A percentile compares a stretch with the other conserved stretches of the same genome.
Conservation (phyloP, 1,140 invertebrate genomes). For the Dysdera silvatica region DNA sequence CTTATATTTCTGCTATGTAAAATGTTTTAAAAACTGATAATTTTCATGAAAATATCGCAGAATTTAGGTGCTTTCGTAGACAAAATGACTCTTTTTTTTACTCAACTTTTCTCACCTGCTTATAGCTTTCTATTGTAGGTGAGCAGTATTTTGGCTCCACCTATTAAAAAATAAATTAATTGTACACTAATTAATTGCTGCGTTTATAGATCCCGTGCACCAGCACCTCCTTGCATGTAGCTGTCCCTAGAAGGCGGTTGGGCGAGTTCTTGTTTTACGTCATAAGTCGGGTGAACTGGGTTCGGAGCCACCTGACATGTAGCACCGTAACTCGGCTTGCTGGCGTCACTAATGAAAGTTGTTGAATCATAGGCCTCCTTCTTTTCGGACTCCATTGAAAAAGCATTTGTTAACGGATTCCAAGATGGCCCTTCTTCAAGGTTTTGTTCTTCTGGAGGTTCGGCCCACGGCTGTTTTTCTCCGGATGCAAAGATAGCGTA, state of each 20-base stretch:
- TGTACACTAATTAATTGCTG: conserved; percentile 1
- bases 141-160: no score
- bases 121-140: no score
- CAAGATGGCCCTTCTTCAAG: conserved; percentile 28
- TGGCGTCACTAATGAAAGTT: conserved; percentile 11
- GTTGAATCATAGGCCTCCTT: conserved; percentile 1
- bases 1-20: no score
- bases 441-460: conserved; percentile 50
- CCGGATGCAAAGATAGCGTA: conserved; percentile 96
- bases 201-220: conserved; percentile 20
- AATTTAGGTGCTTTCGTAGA: no score
- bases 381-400: neutral
- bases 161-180: no score
- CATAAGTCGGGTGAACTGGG: neutral
- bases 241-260: conserved; percentile 14
- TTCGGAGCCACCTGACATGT: no score
- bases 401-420: conserved; percentile 35
- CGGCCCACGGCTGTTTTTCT: conserved; percentile 92
- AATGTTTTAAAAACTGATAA: no score
- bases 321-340: conserved; percentile 14
- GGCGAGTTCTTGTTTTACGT: conserved; percentile 7
- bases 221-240: conserved; percentile 16
- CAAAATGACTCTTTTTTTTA: no score
- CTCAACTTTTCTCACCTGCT: no score
- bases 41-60: no score